Base-by-base conservation (phyloP, 2,888 invertebrate species). In the Molorchus minor region DNA sequence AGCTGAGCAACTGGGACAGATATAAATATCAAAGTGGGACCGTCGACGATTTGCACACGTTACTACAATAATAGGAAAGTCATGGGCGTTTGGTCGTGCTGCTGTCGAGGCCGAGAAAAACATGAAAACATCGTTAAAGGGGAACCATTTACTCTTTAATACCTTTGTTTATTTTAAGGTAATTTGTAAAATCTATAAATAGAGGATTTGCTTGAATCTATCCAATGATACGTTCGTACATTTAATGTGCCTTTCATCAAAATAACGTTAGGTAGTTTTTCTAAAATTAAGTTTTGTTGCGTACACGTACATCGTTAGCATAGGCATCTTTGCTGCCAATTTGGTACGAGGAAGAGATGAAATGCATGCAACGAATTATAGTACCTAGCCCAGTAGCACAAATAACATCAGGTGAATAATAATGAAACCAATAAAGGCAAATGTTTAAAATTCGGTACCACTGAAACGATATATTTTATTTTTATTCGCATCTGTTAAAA, bases 41-140 rank as follows among this genome's bases (percentile, higher is more conserved):
- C 36, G 19, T 3, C 20, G n/a, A 43, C 17, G 36, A 47, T 47
- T 47, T 47, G 47, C 47, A 36, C 47, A 47, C 47, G 47, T 20
- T 47, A 35, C 47, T 20, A 47, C 47, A 36, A 47, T 47, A 21
- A 4, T 4, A 25, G 25, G 21, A 19, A 35, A 21, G 13, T 15
- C 35, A 20, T 20, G 20, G 15, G 36, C 21, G 47, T 47, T 36
- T 20, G 20, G 36, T 20, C 19, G 36, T 36, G 20, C 33, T 12
- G 25, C 10, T 46, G 45, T 46, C 30, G 33, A 15, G 46, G 45
- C 33, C 30, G 33, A 15, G 46, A 46, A 46, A 46, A 46, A 46
- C 46, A 46, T 19, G 19, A 30, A 30, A 29, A 46, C 41, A 41
- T 41, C 41, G n/a, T 25, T 13, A 46, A 46, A 46, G 30, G 30